These are phyloP conservation scores for Pseudopleuronectes americanus DNA, from an alignment of 2,797 vertebrate genomes.

Conservation along the genomic window DNA sequence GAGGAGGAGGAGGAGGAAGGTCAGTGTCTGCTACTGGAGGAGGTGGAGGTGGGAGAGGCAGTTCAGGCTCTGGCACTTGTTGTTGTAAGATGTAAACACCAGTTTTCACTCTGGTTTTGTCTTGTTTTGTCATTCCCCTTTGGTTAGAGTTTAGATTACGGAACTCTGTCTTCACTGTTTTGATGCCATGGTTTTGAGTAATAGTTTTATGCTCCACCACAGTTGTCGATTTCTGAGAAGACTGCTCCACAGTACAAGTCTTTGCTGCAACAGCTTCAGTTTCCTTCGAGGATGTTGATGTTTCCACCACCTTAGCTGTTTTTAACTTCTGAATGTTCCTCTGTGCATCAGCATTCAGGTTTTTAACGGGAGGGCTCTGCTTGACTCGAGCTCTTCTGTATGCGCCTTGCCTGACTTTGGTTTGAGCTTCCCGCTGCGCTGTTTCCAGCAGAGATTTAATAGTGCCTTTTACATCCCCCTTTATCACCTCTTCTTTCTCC, in stretches of 20 bases:
- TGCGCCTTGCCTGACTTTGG: slow-evolving; percentile 76
- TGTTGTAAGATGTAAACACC: slow-evolving; percentile 72
- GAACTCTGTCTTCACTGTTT: slow-evolving; percentile 84
- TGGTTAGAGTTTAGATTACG: slow-evolving; percentile 79
- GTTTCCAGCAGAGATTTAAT: slow-evolving; percentile 87
- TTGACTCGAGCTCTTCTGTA: slow-evolving; percentile 81
- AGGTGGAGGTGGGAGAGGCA: slow-evolving; percentile 88
- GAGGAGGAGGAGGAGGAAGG: slow-evolving; percentile 74
- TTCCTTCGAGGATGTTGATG: slow-evolving; percentile 50
- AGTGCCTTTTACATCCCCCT: slow-evolving; percentile 85
- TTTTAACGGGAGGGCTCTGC: slow-evolving; percentile 75
- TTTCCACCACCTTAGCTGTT: slow-evolving; percentile 67
- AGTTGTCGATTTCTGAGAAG: slow-evolving; percentile 59
- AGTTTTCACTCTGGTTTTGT: slow-evolving; percentile 78
- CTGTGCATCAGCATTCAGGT: slow-evolving; percentile 71
- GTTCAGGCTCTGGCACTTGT: slow-evolving; percentile 76
- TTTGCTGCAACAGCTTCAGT: slow-evolving; percentile 40
- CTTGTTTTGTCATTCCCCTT: slow-evolving; percentile 76
- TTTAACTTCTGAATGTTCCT: slow-evolving; percentile 79
- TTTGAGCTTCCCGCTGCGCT: slow-evolving; percentile 76
- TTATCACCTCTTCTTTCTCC: slow-evolving; percentile 84
- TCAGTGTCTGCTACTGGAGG: slow-evolving; percentile 80
- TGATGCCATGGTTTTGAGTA: slow-evolving; percentile 83
- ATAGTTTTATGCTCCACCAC: slow-evolving; percentile 84
- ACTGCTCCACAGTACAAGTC: slow-evolving; percentile 48